Conservation (phyloP, 2,888 invertebrate species). For the Cephus spinipes region DNA sequence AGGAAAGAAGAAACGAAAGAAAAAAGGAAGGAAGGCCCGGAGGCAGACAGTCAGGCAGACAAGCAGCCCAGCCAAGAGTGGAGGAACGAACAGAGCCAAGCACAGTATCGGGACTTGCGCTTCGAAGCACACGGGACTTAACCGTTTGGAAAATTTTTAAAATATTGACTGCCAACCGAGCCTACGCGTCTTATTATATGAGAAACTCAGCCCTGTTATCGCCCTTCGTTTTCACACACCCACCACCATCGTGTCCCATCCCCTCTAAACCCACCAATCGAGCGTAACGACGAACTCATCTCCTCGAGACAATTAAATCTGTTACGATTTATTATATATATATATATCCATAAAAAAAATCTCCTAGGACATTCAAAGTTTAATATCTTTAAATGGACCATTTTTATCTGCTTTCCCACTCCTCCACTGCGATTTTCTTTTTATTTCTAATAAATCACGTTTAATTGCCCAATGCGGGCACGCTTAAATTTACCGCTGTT, state of each 20-base stretch:
- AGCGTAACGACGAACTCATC: neutral
- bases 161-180: conserved; percentile 35
- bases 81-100: neutral
- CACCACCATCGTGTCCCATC: neutral
- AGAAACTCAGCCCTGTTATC: neutral
- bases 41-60: conserved; percentile 4
- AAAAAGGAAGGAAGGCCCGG: neutral
- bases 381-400: neutral
- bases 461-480: neutral
- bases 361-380: neutral
- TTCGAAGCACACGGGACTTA: conserved; percentile 41
- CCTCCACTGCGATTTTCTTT: neutral
- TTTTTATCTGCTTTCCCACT: neutral
- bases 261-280: neutral
- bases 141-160: conserved; percentile 44
- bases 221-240: neutral
- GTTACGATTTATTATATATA: neutral
- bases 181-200: conserved; percentile 7
- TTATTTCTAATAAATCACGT: neutral
- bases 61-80: neutral
- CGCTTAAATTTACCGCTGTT: neutral
- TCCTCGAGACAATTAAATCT: conserved; percentile 8
- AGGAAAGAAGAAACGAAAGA: neutral
- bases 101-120: conserved; percentile 38
- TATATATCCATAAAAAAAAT: neutral